Base-by-base conservation (phyloP, 2,797 vertebrate genomes). In the Dipus sagitta region DNA sequence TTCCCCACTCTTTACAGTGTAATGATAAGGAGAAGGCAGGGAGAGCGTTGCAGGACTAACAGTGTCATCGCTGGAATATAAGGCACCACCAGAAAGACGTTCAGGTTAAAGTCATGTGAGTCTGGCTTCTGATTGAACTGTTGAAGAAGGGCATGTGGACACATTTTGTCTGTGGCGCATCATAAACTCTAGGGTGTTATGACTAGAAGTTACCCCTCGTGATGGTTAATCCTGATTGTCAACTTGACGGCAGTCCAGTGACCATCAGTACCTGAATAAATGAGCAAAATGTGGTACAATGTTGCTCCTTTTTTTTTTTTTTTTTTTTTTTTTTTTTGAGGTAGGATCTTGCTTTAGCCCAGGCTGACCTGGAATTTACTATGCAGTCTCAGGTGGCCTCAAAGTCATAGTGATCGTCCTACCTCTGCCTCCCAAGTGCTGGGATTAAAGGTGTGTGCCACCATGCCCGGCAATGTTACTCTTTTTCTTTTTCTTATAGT, bases 61-160 rank as follows among this genome's bases (percentile, higher is more conserved):
- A 58, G 9, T 92, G 96, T 83, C 86, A n/a, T n/a, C n/a, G n/a
- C n/a, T n/a, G n/a, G n/a, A n/a, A n/a, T n/a, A n/a, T n/a, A n/a
- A n/a, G 2, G 5, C 9, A 10, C 12, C 12, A 18, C 86, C 94
- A 67, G 78, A 88, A 74, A 74, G 15, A 70, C 12, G 70, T 95
- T 30, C 28, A 79, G 54, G 1, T 87, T 62, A 83, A 60, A 91
- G 86, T 70, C 76, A 85, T 93, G 78, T 65, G 82, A 90, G 87
- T 88, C 32, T 68, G 0, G 47, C 79, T 26, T 92, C 94, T 94
- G 86, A 96, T n/a, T n/a, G n/a, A n/a, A n/a, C n/a, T n/a, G n/a
- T n/a, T n/a, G n/a, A n/a, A n/a, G n/a, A n/a, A 92, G 6, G 71
- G 30, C 23, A 62, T 54, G n/a, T 42, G 42, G n/a, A 70, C n/a